phyloP scores from a whole-genome alignment of 2,888 invertebrate species.

The Netelia melanura region DNA sequence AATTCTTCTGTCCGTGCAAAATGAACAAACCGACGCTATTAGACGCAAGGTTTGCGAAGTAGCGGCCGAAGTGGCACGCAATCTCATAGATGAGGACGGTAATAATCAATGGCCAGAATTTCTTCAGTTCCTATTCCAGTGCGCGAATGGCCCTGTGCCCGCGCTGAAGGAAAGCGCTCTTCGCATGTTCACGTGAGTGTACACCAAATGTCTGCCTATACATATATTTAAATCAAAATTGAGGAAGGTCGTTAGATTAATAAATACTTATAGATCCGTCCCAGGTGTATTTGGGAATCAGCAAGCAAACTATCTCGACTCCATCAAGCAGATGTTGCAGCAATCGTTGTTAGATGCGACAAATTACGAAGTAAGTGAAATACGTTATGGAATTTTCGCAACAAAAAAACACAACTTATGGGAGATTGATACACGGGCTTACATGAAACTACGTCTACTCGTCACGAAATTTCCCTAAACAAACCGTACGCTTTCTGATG shows the following conservation, averaged over 20 bases:
- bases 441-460: slow-evolving; percentile 68
- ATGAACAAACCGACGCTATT: slow-evolving; percentile 91
- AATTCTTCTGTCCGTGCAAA: slow-evolving; percentile 93
- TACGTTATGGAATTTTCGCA: not conserved
- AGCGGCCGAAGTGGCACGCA: slow-evolving; percentile 97
- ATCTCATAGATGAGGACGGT: slow-evolving; percentile 97
- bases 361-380: slow-evolving; percentile 87
- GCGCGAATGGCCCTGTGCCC: slow-evolving; percentile 93
- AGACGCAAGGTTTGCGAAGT: slow-evolving; percentile 98
- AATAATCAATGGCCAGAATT: slow-evolving; percentile 99
- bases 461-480: slow-evolving; percentile 85
- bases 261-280: slow-evolving; percentile 88
- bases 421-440: slow-evolving; percentile 81
- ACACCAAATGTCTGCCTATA: no score
- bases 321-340: slow-evolving; percentile 97
- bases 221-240: not conserved
- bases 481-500: slow-evolving; percentile 86
- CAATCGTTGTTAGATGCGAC: slow-evolving; percentile 92
- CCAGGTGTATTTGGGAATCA: slow-evolving; percentile 99
- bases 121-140: slow-evolving; percentile 97
- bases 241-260: not conserved
- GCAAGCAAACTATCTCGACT: slow-evolving; percentile 94
- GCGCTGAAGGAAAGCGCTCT: slow-evolving; percentile 96
- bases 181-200: slow-evolving; percentile 95
- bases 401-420: slow-evolving; percentile 49